Evolutionary conservation across 2,888 invertebrate genomes (phyloP), one percentile per base, ranked within the genome.

Genomic region (Mystacides longicornis): DNA sequence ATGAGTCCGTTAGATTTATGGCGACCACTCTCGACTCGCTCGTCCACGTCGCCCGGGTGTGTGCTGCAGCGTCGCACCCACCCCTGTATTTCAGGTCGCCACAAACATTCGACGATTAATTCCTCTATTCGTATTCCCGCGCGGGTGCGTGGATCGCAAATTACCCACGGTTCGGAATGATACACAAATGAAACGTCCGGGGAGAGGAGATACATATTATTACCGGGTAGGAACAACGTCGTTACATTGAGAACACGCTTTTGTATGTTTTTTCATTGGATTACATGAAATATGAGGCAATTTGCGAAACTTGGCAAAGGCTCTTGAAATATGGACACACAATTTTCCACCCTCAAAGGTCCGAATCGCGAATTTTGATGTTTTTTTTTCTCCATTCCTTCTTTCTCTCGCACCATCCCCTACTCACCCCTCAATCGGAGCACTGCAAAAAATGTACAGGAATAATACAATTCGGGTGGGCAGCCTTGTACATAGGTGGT

Each of bases 271-370:
- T 37, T 37, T 37, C 37, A 37, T 37, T 37, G 37, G 37, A 37
- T 37, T 37, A 37, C 37, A 37, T 37, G 37, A 37, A 37, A 37
- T 37, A 37, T 37, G 37, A 37, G 37, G 37, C 37, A 37, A 37
- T 37, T 37, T 37, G 37, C 37, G 37, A 37, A 37, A 37, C 37
- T 37, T 37, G 37, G 37, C 37, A 37, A 37, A 3, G 37, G 37
- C 37, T 37, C 37, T 37, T 37, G 37, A 37, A 37, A 37, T 37
- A 37, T 37, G 37, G 37, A 37, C 37, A 37, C 14, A 37, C 37
- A 37, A 37, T 37, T 3, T 37, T 37, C 37, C 37, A 37, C 37
- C 37, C 37, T 37, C 7, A 37, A 37, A 37, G 37, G 37, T 37
- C 37, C 37, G 37, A 37, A 37, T 37, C 37, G 14, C 37, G 37